Percentiles rank a stretch among this genome's conserved stretches.
These are phyloP conservation scores for Argyresthia goedartella DNA, from an alignment of 2,888 invertebrate species.

Conservation along the genomic window DNA sequence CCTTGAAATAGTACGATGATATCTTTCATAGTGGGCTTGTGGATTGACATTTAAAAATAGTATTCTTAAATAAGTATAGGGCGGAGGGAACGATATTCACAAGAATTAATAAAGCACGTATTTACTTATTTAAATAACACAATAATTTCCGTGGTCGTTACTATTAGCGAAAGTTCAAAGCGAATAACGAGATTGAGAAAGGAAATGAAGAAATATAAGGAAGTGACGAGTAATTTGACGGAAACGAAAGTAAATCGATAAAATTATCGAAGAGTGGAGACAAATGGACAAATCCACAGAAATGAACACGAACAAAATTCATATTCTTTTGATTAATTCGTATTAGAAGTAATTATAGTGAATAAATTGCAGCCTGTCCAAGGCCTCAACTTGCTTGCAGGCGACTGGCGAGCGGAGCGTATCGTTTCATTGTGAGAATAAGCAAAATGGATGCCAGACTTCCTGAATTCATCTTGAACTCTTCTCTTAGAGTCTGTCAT, in stretches of 20 bases:
- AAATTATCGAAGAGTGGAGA: too few relatives aligned
- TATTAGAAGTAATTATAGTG: background rate
- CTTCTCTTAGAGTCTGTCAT: too few relatives aligned
- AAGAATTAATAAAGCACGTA: background rate
- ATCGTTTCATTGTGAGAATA: slow-evolving; percentile 32
- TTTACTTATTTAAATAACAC: background rate
- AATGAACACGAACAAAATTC: background rate
- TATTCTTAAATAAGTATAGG: too few relatives aligned
- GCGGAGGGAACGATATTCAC: too few relatives aligned
- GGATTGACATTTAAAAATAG: too few relatives aligned
- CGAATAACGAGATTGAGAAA: too few relatives aligned
- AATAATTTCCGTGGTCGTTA: too few relatives aligned
- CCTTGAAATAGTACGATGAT: background rate
- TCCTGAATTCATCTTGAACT: slow-evolving; percentile 16
- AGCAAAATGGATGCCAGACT: slow-evolving; percentile 20
- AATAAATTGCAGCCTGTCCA: background rate
- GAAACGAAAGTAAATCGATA: too few relatives aligned
- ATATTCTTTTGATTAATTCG: background rate
- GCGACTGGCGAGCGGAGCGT: background rate
- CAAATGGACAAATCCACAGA: background rate
- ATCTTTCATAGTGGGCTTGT: too few relatives aligned
- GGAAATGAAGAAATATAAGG: too few relatives aligned
- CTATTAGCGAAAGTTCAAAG: too few relatives aligned
- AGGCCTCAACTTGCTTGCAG: background rate
- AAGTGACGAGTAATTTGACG: too few relatives aligned